These are phyloP conservation scores for Heterochromis multidens DNA, from an alignment of 2,113 vertebrate genomes.

Conservation along the genomic window DNA sequence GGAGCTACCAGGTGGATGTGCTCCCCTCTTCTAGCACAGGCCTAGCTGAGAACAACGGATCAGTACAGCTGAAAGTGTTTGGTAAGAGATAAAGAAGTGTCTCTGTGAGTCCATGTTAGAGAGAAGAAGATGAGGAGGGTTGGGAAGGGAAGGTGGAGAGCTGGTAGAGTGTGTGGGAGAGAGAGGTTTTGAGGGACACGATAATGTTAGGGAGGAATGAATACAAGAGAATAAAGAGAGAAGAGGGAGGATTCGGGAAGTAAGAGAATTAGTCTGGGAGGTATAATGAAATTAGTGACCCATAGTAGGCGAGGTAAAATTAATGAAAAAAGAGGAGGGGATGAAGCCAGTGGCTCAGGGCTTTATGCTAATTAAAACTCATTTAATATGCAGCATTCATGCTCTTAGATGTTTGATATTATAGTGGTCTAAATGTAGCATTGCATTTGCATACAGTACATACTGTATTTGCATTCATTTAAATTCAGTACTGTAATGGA, in stretches of 20 bases:
- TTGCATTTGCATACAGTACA: constrained; percentile 37
- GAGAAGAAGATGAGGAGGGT: not conserved
- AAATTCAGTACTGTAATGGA: constrained; percentile 20
- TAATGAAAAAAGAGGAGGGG: constrained; percentile 51
- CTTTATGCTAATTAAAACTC: constrained; percentile 54
- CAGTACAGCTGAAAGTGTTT: constrained; percentile 66
- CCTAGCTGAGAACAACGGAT: constrained; percentile 42
- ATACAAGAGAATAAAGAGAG: constrained; percentile 12
- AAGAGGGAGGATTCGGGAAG: constrained; percentile 27
- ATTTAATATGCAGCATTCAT: constrained; percentile 47
- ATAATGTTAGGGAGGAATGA: constrained; percentile 30
- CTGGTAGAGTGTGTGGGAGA: not conserved
- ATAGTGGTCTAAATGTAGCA: constrained; percentile 7
- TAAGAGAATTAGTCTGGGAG: constrained; percentile 57
- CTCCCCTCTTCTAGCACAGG: constrained; percentile 38
- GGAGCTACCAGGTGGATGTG: constrained; percentile 68
- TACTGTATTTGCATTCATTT: constrained; percentile 42
- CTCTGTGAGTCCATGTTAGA: not conserved
- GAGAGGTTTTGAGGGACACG: not conserved
- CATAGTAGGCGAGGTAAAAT: constrained; percentile 46
- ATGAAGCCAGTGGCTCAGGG: constrained; percentile 26
- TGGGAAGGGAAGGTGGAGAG: not conserved
- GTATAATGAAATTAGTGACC: constrained; percentile 71
- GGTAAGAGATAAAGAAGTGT: constrained; percentile 57
- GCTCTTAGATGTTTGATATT: constrained; percentile 54